Conservation (phyloP, 2,888 invertebrate species). For the Catocala sponsa region DNA sequence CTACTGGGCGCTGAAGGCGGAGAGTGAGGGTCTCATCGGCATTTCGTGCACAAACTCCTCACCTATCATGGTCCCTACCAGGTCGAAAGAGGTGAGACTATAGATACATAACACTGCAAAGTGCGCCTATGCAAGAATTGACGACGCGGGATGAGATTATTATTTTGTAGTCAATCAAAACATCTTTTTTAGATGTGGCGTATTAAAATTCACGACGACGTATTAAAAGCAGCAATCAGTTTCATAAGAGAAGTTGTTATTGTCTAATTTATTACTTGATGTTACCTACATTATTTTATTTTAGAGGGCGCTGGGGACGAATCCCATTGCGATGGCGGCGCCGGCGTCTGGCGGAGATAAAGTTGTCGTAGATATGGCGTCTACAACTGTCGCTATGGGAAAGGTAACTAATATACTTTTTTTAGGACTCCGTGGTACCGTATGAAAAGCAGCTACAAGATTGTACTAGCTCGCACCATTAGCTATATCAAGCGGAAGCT, state of each 20-base stretch:
- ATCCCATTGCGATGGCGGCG: conserved; percentile 95
- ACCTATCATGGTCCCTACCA: conserved; percentile 95
- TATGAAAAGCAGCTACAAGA: too few relatives aligned
- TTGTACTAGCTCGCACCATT: too few relatives aligned
- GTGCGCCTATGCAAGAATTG: too few relatives aligned
- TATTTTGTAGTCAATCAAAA: too few relatives aligned
- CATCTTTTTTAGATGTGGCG: too few relatives aligned
- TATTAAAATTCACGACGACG: too few relatives aligned
- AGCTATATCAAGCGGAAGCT: too few relatives aligned
- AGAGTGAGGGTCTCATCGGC: conserved; percentile 92
- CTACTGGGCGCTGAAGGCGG: conserved; percentile 93
- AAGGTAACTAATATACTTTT: conserved; percentile 88
- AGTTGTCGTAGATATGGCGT: conserved; percentile 97
- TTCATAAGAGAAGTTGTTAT: too few relatives aligned
- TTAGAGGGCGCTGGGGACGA: conserved; percentile 94
- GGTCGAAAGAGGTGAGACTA: conserved; percentile 89
- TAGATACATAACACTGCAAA: background rate
- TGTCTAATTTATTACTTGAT: too few relatives aligned
- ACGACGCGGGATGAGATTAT: too few relatives aligned
- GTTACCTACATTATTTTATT: conserved; percentile 29
- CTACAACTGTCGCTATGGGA: conserved; percentile 96
- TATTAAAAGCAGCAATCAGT: too few relatives aligned
- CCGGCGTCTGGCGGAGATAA: conserved; percentile 90
- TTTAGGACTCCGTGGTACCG: too few relatives aligned
- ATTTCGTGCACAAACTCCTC: conserved; percentile 97